Evolutionary conservation across 2,113 vertebrate genomes (phyloP).

Genomic region (Anolis carolinensis): DNA sequence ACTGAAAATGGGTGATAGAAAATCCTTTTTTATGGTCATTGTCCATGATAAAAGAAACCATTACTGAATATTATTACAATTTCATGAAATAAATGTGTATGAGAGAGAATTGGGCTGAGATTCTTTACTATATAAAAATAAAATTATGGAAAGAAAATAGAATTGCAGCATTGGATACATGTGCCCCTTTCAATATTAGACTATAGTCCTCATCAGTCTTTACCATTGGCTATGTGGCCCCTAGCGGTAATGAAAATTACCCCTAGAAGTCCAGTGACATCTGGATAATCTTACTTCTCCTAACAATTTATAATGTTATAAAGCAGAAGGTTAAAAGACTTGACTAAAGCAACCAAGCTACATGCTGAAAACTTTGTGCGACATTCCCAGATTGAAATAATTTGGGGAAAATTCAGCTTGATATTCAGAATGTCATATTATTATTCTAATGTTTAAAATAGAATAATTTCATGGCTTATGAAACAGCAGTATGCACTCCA

Average conservation of each 20-base stretch:
- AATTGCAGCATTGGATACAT: too few species aligned
- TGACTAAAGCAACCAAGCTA: not conserved
- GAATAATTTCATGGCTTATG: not conserved
- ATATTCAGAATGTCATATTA: not conserved
- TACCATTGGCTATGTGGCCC: not conserved
- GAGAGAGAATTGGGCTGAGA: not conserved
- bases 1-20: not conserved
- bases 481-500: not conserved
- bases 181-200: too few species aligned
- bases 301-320: not conserved
- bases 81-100: not conserved
- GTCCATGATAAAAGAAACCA: not conserved
- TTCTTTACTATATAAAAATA: not conserved
- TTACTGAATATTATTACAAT: not conserved
- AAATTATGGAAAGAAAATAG: not conserved
- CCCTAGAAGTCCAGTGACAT: too few species aligned
- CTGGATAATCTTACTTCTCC: too few species aligned
- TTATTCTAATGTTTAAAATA: not conserved
- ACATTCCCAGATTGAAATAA: not conserved
- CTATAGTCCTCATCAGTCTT: not conserved
- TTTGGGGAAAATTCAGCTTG: not conserved
- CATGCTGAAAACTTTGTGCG: not conserved
- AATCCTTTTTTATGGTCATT: not conserved
- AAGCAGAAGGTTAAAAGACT: not conserved
- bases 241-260: too few species aligned